phyloP scores from a whole-genome alignment of 2,888 invertebrate species.

The Trichopoda pennipes region DNA sequence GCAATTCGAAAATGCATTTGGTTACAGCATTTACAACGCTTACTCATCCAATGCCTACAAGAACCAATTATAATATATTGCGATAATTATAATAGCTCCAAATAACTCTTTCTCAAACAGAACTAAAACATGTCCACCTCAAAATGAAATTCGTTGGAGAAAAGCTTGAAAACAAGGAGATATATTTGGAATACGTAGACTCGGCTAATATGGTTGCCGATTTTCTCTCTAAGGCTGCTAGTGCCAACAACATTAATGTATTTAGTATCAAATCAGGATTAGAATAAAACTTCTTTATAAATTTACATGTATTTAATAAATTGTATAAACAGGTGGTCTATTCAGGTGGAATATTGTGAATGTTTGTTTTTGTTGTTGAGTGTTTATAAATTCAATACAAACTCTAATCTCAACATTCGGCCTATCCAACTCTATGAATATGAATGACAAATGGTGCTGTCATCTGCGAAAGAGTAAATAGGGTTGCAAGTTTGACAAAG shows the following conservation, averaged over 20 bases:
- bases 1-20: neutral
- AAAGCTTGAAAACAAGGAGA: neutral
- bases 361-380: no score
- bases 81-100: neutral
- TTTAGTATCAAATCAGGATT: neutral
- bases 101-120: neutral
- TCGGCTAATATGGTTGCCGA: neutral
- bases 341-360: neutral
- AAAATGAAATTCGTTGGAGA: neutral
- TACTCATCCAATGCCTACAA: neutral
- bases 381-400: no score
- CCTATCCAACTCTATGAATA: no score
- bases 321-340: neutral
- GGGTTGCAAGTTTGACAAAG: no score
- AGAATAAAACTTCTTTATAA: neutral
- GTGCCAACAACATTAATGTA: constrained; percentile 11
- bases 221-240: constrained; percentile 3
- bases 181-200: neutral
- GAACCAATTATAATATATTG: neutral
- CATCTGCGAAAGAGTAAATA: no score
- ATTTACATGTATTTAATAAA: neutral
- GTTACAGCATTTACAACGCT: neutral
- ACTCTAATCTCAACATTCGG: no score
- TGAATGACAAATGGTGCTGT: no score
- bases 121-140: neutral